Evolutionary conservation across 2,888 invertebrate species (phyloP).

Genomic region (Siphlonurus alternatus): DNA sequence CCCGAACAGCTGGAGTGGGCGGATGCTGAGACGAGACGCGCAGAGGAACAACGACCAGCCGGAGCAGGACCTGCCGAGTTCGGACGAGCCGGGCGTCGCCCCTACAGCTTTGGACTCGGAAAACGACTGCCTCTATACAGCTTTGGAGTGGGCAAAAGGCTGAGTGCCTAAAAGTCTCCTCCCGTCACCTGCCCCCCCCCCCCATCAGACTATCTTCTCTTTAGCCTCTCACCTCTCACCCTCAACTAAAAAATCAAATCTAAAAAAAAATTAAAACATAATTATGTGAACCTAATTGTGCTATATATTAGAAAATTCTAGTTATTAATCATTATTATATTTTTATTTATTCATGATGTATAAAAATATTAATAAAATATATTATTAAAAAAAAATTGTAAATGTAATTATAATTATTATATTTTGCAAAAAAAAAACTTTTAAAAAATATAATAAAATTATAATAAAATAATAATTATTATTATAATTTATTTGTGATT

Average conservation of each 20-base stretch:
- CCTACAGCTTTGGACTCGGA: conserved; percentile 39
- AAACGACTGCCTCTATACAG: conserved; percentile 33
- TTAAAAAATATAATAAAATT: background rate
- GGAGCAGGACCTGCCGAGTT: conserved; percentile 9
- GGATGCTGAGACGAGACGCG: background rate
- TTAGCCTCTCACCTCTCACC: background rate
- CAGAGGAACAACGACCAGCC: conserved; percentile 4
- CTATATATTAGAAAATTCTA: background rate
- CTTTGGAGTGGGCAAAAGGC: conserved; percentile 38
- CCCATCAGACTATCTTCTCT: background rate
- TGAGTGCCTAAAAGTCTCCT: background rate
- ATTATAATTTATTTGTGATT: background rate
- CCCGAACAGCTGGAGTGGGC: background rate
- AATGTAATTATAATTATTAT: background rate
- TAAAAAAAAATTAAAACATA: background rate
- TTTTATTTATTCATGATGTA: background rate
- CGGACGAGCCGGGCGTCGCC: conserved; percentile 11
- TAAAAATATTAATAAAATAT: background rate
- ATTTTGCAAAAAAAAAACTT: background rate
- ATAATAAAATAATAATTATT: too few species aligned
- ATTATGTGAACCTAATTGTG: background rate
- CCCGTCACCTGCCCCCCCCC: background rate
- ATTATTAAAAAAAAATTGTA: background rate
- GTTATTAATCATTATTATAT: background rate
- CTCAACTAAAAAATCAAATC: background rate